Evolutionary conservation across 2,888 invertebrate species (phyloP).

Genomic region (Drosophila leonis): DNA sequence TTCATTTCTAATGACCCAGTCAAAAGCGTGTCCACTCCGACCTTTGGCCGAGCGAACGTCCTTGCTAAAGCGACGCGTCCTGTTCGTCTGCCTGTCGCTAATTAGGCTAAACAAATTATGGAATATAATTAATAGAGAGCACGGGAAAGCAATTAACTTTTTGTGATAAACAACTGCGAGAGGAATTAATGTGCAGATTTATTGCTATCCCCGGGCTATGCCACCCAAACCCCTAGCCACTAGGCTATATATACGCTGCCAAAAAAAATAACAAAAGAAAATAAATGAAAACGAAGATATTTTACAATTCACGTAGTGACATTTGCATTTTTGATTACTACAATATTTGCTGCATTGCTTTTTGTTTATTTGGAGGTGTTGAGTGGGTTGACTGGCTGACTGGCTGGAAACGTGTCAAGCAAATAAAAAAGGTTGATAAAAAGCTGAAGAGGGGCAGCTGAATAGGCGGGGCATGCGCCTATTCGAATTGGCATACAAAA

Average conservation of each 20-base stretch:
- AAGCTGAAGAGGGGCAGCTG: neutral
- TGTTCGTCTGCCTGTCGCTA: slow-evolving; percentile 40
- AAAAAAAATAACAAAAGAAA: neutral
- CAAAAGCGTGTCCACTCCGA: slow-evolving; percentile 8
- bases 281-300: slow-evolving; percentile 2
- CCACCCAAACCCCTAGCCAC: neutral
- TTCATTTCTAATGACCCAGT: slow-evolving; percentile 19
- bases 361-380: slow-evolving; percentile 40
- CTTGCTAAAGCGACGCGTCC: slow-evolving; percentile 7
- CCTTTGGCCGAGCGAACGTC: slow-evolving; percentile 28
- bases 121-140: slow-evolving; percentile 74
- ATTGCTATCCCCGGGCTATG: slow-evolving; percentile 21
- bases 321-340: slow-evolving; percentile 77
- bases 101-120: slow-evolving; percentile 78
- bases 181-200: slow-evolving; percentile 58
- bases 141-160: slow-evolving; percentile 74
- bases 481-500: slow-evolving; percentile 40
- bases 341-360: slow-evolving; percentile 65
- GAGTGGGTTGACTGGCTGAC: slow-evolving; percentile 22
- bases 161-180: slow-evolving; percentile 59
- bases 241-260: neutral
- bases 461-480: slow-evolving; percentile 8
- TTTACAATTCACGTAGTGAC: slow-evolving; percentile 66
- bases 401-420: slow-evolving; percentile 62
- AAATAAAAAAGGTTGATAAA: slow-evolving; percentile 56